Base-by-base conservation (phyloP, 2,113 vertebrate species). In the Falco punctatus region DNA sequence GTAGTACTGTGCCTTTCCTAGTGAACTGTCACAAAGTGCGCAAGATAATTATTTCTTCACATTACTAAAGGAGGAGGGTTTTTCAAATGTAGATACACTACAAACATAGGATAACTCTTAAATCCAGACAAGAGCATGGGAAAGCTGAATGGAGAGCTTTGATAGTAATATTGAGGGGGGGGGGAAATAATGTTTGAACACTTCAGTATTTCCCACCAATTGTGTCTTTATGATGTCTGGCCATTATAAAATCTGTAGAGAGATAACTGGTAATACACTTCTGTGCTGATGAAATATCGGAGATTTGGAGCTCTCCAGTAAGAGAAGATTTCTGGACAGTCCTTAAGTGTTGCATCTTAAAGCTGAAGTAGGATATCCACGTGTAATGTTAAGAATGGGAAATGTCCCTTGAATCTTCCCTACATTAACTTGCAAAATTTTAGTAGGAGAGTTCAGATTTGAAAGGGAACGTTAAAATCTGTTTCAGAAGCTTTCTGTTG, bases 201-300 rank as follows among this genome's bases (percentile, higher is more conserved):
- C 21, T 46, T 48, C 0, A 9, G 0, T 30, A 1, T 80, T 75
- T 59, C 44, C 57, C 30, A 18, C 13, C 2, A 1, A 0, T 8
- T 32, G 30, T n/a, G 16, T 33, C 22, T 59, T 33, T 10, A 0
- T 26, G 17, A 9, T 26, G 20, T 58, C 15, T 77, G 48, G 6
- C 20, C 52, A 1, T 10, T 66, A 11, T 7, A 40, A 86, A 22
- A 55, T 6, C 27, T 44, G 30, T 24, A 8, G 8, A 10, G 6
- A 38, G 35, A 10, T 2, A 33, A 11, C 16, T 17, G 55, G 1
- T 4, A 2, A 2, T 11, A 3, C 54, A 4, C 14, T 15, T 6
- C 1, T 0, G 11, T 46, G 42, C 69, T 40, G 14, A 13, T 42
- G 18, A 66, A 73, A 2, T 2, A 1, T 0, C 19, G 70, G 48